Percentiles rank a stretch among this genome's conserved stretches.
Conservation (phyloP, 2,888 invertebrate genomes). For the Drosophila siamana region DNA sequence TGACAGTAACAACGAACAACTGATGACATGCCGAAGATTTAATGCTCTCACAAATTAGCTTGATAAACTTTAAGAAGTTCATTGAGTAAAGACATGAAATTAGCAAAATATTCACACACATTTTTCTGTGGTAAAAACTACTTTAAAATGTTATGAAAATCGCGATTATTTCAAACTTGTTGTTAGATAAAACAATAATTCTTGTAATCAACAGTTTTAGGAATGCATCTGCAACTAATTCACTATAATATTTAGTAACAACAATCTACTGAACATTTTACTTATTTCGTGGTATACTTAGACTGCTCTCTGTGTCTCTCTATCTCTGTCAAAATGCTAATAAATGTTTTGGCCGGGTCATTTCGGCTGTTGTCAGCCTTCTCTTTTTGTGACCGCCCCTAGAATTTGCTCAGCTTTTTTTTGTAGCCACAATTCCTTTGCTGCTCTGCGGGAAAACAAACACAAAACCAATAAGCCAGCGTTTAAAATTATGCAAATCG, state of each 20-base stretch:
- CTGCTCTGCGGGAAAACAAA: slow-evolving; percentile 50
- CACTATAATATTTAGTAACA: too few species aligned
- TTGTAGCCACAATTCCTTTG: slow-evolving; percentile 20
- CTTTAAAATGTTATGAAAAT: too few species aligned
- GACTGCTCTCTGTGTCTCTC: slow-evolving; percentile 6
- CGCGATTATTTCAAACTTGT: too few species aligned
- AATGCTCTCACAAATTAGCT: slow-evolving; percentile 10
- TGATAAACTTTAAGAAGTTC: too few species aligned
- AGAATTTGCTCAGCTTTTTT: slow-evolving; percentile 18
- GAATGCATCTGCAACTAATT: too few species aligned
- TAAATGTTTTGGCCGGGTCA: slow-evolving; percentile 63
- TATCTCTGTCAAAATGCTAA: slow-evolving; percentile 39
- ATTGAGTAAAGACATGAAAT: too few species aligned
- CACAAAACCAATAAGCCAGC: slow-evolving; percentile 73
- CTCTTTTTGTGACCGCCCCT: slow-evolving; percentile 13
- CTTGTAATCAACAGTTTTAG: too few species aligned
- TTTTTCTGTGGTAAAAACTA: too few species aligned
- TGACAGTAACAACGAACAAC: neutral
- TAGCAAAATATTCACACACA: too few species aligned
- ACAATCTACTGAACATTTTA: neutral
- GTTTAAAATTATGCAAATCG: slow-evolving; percentile 74
- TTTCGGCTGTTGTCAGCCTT: slow-evolving; percentile 6
- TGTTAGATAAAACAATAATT: too few species aligned
- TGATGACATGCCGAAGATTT: neutral
- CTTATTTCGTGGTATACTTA: neutral